Conservation (phyloP, 2,888 invertebrate species). For the Petrolisthes cinctipes region DNA sequence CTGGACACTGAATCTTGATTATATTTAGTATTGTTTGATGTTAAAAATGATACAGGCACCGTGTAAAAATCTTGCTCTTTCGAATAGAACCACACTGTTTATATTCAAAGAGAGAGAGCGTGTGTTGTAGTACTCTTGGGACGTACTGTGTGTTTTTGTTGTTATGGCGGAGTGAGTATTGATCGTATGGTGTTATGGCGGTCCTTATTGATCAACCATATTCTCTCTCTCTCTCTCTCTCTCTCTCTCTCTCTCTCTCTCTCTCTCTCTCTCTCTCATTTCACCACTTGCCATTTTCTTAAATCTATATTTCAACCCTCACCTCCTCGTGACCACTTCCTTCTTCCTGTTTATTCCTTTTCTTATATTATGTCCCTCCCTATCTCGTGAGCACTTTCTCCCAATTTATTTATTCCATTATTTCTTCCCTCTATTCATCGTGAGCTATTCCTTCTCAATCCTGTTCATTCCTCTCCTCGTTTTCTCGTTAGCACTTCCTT, state of each 20-base stretch:
- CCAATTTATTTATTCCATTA: neutral
- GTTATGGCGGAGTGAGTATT: too few species aligned
- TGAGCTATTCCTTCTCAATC: neutral
- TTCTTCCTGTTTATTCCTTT: neutral
- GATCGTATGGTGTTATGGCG: too few species aligned
- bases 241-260: conserved; percentile 21
- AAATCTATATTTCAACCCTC: neutral
- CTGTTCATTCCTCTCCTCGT: neutral
- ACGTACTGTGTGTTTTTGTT: too few species aligned
- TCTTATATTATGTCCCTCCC: neutral
- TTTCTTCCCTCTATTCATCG: neutral
- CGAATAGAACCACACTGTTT: too few species aligned
- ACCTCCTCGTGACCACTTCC: neutral
- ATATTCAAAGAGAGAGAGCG: too few species aligned
- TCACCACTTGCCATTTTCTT: neutral
- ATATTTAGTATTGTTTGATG: too few species aligned
- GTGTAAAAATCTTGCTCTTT: too few species aligned
- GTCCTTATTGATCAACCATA: too few species aligned
- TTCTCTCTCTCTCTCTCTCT: neutral
- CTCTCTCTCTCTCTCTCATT: conserved; percentile 16
- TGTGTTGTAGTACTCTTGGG: too few species aligned
- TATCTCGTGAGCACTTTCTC: neutral
- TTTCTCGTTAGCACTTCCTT: neutral
- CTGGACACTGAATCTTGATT: too few species aligned
- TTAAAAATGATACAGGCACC: too few species aligned